A percentile compares a stretch with the other conserved stretches of the same genome.
Conservation (phyloP, 1,140 invertebrate genomes). For the Panagrolaimus sp. region DNA sequence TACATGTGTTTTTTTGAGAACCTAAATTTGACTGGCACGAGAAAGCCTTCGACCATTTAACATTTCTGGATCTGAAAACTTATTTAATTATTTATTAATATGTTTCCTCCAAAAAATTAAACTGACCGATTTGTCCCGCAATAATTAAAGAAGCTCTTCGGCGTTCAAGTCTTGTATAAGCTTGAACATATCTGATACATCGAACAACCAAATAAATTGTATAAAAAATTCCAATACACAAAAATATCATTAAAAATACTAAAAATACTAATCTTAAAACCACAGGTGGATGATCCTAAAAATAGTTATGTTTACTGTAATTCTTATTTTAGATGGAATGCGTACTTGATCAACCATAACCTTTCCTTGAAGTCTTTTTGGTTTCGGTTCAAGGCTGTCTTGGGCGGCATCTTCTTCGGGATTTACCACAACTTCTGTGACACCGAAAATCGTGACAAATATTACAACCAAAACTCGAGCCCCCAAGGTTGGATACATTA, state of each 20-base stretch:
- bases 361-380: neutral
- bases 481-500: conserved; percentile 1
- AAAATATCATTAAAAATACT: conserved; percentile 39
- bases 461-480: conserved; percentile 17
- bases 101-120: neutral
- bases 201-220: conserved; percentile 39
- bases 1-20: too few relatives aligned
- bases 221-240: conserved; percentile 37
- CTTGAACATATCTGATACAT: conserved; percentile 30
- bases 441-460: conserved; percentile 30
- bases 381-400: neutral
- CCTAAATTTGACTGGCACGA: conserved; percentile 3
- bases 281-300: conserved; percentile 31
- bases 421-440: conserved; percentile 28
- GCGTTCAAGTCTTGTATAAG: conserved; percentile 21
- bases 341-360: neutral
- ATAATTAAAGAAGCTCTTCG: conserved; percentile 36
- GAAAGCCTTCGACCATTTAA: conserved; percentile 2
- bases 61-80: conserved; percentile 9
- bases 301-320: neutral
- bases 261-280: conserved; percentile 34
- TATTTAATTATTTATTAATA: neutral
- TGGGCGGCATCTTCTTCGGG: conserved; percentile 3
- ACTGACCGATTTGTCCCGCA: conserved; percentile 35
- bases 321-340: neutral